Base-by-base conservation (phyloP, 2,113 vertebrate species). In the Phoxinus phoxinus region DNA sequence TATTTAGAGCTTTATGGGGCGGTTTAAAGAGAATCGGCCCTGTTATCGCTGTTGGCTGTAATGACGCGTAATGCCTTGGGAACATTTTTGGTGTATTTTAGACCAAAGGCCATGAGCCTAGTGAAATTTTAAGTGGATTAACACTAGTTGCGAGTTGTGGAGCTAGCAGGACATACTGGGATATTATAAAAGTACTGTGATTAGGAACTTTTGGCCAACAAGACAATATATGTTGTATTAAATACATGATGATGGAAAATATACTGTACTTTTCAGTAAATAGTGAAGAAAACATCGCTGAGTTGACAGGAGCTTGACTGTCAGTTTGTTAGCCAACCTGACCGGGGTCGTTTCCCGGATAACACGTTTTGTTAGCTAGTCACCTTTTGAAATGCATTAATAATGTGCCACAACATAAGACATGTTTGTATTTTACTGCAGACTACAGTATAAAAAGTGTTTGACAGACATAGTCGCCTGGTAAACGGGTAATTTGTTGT, bases 1-100 rank as follows among this genome's bases (percentile, higher is more conserved):
- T 89, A 27, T 89, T 82, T 4, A 9, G 3, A 76, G 84, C 56
- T 37, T 86, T 65, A 82, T 71, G 27, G 32, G 27, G 67, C 80
- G 44, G 25, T 65, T 81, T 85, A 56, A 37, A 85, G 19, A 37
- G 51, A 67, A 15, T 67, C 27, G 21, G 48, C 21, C 21, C 1
- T 11, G 15, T 37, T 85, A 59, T 80, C 3, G 6, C 23, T 21
- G 6, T 37, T 2, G 27, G 83, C 30, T 58, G 23, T 21, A n/a
- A 56, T 11, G 27, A 48, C 0, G 3, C 2, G n/a, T 19, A 5
- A 7, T 83, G 3, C 8, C 11, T 21, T 73, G 23, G 51, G 0
- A 6, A 32, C 8, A 19, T 86, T 41, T 44, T 4, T 15, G 13
- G 5, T 25, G 46, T 67, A 21, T 72, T 51, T 51, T 59, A 1